These are phyloP conservation scores for Bombus confusus DNA, from an alignment of 1,140 invertebrate species.

Conservation along the genomic window DNA sequence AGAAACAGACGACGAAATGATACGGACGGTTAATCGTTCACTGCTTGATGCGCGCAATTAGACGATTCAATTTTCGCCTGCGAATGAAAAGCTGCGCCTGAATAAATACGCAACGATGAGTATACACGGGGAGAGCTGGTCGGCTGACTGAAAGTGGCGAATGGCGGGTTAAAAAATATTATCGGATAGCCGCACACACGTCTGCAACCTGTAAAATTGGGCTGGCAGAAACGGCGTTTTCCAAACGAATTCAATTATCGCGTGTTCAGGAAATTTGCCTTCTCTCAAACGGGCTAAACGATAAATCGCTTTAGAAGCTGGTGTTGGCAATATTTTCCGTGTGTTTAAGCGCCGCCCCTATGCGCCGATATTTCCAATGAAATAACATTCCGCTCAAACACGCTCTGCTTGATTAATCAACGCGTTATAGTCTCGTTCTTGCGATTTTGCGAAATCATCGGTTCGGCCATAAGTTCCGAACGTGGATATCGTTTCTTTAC, in stretches of 20 bases:
- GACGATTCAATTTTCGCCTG: background rate
- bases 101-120: conserved; percentile 5
- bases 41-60: background rate
- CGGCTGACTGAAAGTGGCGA: background rate
- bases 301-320: background rate
- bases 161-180: conserved; percentile 6
- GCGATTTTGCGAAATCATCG: background rate
- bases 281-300: background rate
- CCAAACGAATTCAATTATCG: conserved; percentile 38
- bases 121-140: background rate
- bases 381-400: background rate
- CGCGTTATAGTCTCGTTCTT: background rate
- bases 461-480: background rate
- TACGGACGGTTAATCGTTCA: background rate
- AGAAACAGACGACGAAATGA: background rate
- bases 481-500: background rate
- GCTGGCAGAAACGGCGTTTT: background rate
- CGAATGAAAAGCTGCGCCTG: background rate
- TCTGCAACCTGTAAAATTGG: background rate
- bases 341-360: conserved; percentile 6
- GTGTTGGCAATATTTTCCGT: conserved; percentile 11
- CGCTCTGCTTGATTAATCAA: conserved; percentile 1
- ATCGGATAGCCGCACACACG: background rate
- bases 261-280: conserved; percentile 10
- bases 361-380: background rate